Base-by-base conservation (phyloP, 1,140 invertebrate species). In the Sminthurinus signatus region DNA sequence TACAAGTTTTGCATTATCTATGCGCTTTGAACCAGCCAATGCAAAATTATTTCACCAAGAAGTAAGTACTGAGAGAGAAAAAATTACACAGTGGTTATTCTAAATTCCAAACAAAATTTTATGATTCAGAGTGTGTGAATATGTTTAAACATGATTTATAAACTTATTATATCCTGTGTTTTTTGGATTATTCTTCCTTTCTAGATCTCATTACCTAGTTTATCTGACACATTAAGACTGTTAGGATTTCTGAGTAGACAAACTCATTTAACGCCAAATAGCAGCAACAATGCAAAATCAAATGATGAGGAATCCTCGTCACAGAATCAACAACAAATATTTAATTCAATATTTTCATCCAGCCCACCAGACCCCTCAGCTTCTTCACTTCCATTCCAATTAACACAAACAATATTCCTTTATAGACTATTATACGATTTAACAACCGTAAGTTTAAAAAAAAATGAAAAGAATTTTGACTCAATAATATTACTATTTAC, bases 21-120 rank as follows among this genome's bases (percentile, higher is more conserved):
- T 99, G 95, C 81, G 96, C 73, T 98, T 96, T 77, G 96, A 99
- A 78, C 96, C 96, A 1, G 94, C 94, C 2, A 99, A 99, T 80
- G 96, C 96, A 0, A 96, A 96, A 76, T 96, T 96, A 80, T 98
- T 99, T 82, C 86, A 95, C 74, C 87, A 91, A 61, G 95, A 98
- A 83, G 89, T 92, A 76, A 75, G 75, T 19, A n/a, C n/a, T n/a
- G n/a, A n/a, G n/a, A 62, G n/a, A n/a, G n/a, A n/a, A n/a, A n/a
- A n/a, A n/a, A n/a, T n/a, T n/a, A n/a, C n/a, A n/a, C n/a, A n/a
- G n/a, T n/a, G n/a, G n/a, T n/a, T n/a, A n/a, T n/a, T n/a, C n/a
- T n/a, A n/a, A n/a, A n/a, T n/a, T n/a, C n/a, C n/a, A n/a, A n/a
- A n/a, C n/a, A n/a, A n/a, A n/a, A n/a, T n/a, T n/a, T n/a, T n/a